A percentile compares a stretch with the other conserved stretches of the same genome.
Evolutionary conservation across 2,797 vertebrate species (phyloP).

Genomic region (Trichosurus vulpecula): DNA sequence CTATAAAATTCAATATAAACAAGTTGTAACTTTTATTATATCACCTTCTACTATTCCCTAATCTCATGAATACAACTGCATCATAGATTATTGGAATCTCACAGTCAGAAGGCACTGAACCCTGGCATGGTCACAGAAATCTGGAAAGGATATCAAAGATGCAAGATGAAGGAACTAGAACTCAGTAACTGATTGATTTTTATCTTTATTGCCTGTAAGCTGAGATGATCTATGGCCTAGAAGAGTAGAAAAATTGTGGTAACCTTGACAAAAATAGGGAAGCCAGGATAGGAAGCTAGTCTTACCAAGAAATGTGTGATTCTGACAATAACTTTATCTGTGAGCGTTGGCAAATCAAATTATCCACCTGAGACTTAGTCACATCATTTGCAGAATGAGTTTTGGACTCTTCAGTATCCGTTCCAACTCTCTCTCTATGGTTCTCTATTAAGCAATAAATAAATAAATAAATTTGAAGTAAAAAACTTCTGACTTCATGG

Average conservation of each 20-base stretch:
- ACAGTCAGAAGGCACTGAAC: not conserved
- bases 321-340: not conserved
- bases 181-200: not conserved
- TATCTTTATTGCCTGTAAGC: not conserved
- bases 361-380: not conserved
- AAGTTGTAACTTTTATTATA: not conserved
- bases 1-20: not conserved
- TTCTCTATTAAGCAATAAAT: not conserved
- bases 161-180: not conserved
- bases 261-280: not conserved
- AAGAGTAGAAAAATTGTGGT: not conserved
- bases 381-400: not conserved
- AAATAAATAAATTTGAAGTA: not conserved
- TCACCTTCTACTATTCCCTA: not conserved
- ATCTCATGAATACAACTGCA: not conserved
- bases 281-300: not conserved
- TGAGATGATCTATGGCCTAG: not conserved
- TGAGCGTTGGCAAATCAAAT: not conserved
- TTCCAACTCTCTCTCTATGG: not conserved
- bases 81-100: not conserved
- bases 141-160: not conserved
- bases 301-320: not conserved
- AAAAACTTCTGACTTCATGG: not conserved
- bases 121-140: too few species aligned
- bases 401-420: not conserved